Percentiles rank a stretch among this genome's conserved stretches.
These are phyloP conservation scores for Conopomorpha cramerella DNA, from an alignment of 1,140 invertebrate genomes.

Conservation along the genomic window DNA sequence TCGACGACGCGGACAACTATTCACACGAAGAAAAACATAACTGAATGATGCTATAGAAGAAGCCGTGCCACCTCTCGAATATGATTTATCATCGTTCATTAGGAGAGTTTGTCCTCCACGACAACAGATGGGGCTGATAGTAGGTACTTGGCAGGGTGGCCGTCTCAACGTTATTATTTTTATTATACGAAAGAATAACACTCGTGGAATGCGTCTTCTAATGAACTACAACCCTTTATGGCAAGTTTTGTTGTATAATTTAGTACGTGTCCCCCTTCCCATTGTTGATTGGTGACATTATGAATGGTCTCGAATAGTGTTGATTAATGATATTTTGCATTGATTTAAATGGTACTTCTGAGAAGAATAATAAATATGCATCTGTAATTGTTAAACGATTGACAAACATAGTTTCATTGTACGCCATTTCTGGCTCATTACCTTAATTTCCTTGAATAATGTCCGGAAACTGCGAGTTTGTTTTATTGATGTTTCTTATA, in stretches of 20 bases:
- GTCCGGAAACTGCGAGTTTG: too few species aligned
- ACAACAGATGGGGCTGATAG: constrained; percentile 60
- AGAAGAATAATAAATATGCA: too few species aligned
- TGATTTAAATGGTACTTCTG: too few species aligned
- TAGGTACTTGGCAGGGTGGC: constrained; percentile 58
- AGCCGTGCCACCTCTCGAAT: constrained; percentile 54
- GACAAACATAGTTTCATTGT: too few species aligned
- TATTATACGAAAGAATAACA: constrained; percentile 58
- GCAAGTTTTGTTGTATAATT: constrained; percentile 53
- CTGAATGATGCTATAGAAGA: too few species aligned
- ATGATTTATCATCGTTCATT: constrained; percentile 61
- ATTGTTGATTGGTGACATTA: constrained; percentile 55
- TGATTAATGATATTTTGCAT: too few species aligned
- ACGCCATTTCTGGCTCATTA: too few species aligned
- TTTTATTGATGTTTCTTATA: too few species aligned
- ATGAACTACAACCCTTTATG: constrained; percentile 57
- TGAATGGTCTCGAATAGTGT: constrained; percentile 15
- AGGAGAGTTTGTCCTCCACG: constrained; percentile 57
- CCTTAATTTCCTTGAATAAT: too few species aligned
- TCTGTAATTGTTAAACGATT: too few species aligned
- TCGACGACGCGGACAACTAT: constrained; percentile 10
- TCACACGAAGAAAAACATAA: too few species aligned
- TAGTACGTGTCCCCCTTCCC: constrained; percentile 52
- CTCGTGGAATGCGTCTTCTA: constrained; percentile 55
- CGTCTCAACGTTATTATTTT: constrained; percentile 58